Conservation (phyloP, 2,888 invertebrate genomes). For the Anticlea derivata region DNA sequence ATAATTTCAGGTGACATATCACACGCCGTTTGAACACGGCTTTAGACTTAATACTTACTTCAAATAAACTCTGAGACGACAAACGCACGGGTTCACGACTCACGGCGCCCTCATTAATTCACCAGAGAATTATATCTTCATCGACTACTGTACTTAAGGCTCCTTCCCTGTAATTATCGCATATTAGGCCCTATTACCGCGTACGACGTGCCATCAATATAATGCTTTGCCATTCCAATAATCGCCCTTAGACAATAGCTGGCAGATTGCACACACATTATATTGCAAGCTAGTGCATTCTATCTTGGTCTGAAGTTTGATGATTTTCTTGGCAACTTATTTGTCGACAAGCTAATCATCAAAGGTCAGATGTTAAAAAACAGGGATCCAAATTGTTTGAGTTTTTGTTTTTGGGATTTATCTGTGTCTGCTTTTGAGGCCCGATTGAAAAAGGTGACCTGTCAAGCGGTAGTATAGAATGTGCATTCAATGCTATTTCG, state of each 20-base stretch:
- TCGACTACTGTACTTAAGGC: constrained; percentile 60
- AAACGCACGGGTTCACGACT: constrained; percentile 36
- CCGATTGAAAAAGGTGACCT: neutral
- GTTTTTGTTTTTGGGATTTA: too few relatives aligned
- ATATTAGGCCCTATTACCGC: constrained; percentile 71
- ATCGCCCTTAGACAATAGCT: constrained; percentile 67
- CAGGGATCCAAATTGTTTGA: too few relatives aligned
- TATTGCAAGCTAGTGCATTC: constrained; percentile 1
- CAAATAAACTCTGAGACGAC: neutral
- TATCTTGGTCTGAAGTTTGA: neutral
- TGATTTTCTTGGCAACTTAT: too few relatives aligned
- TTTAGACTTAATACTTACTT: neutral
- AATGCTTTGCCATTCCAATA: constrained; percentile 70
- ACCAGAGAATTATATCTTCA: constrained; percentile 71
- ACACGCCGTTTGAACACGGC: too few relatives aligned
- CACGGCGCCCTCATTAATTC: constrained; percentile 59
- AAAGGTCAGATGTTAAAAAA: too few relatives aligned
- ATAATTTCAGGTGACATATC: too few relatives aligned
- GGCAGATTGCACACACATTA: constrained; percentile 53
- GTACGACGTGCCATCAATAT: constrained; percentile 67
- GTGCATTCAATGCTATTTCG: constrained; percentile 44
- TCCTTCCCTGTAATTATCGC: constrained; percentile 68
- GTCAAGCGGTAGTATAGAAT: constrained; percentile 2
- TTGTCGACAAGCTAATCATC: too few relatives aligned
- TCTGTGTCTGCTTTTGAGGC: too few relatives aligned